Conservation (phyloP, 2,113 vertebrate genomes). For the Nerophis ophidion region DNA sequence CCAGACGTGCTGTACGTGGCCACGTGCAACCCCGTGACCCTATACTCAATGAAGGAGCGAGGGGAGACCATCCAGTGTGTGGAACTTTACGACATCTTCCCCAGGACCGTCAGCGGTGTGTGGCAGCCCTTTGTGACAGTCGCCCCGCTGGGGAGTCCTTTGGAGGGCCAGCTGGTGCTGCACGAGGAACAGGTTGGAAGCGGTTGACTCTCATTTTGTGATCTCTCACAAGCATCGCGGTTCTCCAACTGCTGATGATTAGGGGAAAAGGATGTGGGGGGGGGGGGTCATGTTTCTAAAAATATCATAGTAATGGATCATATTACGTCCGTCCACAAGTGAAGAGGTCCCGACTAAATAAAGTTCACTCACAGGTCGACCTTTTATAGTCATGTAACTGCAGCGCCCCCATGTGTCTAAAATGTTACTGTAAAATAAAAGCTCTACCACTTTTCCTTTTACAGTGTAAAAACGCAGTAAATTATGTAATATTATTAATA, state of each 20-base stretch:
- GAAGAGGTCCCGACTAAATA: conserved; percentile 76
- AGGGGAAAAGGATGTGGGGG: conserved; percentile 34
- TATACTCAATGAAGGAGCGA: conserved; percentile 79
- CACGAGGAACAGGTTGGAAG: conserved; percentile 88
- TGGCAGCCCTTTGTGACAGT: conserved; percentile 89
- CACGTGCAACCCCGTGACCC: conserved; percentile 85
- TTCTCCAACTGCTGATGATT: conserved; percentile 54
- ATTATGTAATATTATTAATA: too few species aligned
- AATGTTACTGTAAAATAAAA: too few species aligned
- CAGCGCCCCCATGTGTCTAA: too few species aligned
- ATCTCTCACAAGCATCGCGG: conserved; percentile 29
- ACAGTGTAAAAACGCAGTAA: too few species aligned
- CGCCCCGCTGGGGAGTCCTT: conserved; percentile 81
- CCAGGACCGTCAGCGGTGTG: conserved; percentile 76
- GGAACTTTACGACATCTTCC: conserved; percentile 89
- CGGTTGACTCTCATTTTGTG: conserved; percentile 2
- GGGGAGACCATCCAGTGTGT: conserved; percentile 73
- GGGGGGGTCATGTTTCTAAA: conserved; percentile 71
- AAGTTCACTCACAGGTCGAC: conserved; percentile 75
- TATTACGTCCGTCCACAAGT: conserved; percentile 72
- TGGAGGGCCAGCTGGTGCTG: conserved; percentile 86
- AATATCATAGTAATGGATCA: conserved; percentile 72
- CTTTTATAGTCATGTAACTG: background rate
- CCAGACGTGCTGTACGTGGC: conserved; percentile 78
- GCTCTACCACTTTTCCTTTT: too few species aligned